phyloP scores from a whole-genome alignment of 2,797 vertebrate genomes.

The Bradypus variegatus region DNA sequence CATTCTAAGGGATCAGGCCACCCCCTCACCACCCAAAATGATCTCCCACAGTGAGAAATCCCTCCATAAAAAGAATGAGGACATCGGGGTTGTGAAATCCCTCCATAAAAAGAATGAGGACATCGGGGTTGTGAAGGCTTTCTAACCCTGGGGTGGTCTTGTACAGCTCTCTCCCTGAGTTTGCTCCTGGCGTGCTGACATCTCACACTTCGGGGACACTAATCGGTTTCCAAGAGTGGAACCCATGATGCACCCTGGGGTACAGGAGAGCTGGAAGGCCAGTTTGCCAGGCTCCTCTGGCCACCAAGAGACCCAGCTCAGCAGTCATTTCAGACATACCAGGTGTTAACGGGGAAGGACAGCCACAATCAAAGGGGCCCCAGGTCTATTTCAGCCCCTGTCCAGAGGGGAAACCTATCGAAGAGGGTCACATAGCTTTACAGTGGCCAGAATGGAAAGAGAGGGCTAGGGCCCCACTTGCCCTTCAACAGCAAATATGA shows the following conservation, averaged over 20 bases:
- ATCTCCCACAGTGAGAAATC: neutral
- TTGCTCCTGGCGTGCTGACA: neutral
- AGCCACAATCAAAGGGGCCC: neutral
- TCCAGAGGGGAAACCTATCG: neutral
- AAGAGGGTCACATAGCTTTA: neutral
- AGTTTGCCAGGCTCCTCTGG: neutral
- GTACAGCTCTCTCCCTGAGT: neutral
- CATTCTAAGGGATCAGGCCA: neutral
- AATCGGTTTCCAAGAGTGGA: neutral
- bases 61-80: neutral
- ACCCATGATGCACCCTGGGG: neutral
- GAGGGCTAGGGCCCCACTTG: neutral
- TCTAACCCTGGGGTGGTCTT: neutral
- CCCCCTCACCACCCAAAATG: neutral
- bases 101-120: neutral
- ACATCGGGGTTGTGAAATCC: neutral
- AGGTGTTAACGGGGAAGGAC: neutral
- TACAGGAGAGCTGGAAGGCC: neutral
- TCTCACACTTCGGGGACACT: neutral
- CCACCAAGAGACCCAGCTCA: neutral
- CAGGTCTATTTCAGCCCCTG: neutral
- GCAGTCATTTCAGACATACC: neutral
- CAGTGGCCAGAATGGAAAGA: neutral
- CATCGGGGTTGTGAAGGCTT: neutral
- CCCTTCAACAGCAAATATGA: neutral